Evolutionary conservation across 2,113 vertebrate species (phyloP).

Genomic region (Leptodactylus fuscus): DNA sequence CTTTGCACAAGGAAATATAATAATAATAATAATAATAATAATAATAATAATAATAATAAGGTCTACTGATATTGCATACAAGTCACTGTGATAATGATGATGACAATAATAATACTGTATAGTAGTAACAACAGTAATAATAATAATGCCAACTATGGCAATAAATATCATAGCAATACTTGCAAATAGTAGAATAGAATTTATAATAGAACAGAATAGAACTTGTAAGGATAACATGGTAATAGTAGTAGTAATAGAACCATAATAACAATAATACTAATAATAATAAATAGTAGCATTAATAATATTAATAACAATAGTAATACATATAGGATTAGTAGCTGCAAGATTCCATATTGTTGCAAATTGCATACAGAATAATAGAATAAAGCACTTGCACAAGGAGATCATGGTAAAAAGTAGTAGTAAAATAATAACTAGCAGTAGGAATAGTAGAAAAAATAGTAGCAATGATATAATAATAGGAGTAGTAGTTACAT

Average conservation of each 20-base stretch:
- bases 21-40: too few species aligned
- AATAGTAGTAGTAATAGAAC: background rate
- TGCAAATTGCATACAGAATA: too few species aligned
- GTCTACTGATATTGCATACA: background rate
- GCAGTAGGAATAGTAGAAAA: background rate
- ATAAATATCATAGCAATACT: background rate
- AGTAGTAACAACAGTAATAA: too few species aligned
- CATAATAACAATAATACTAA: background rate
- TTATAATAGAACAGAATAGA: too few species aligned
- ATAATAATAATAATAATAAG: too few species aligned
- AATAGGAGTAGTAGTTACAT: background rate
- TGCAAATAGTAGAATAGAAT: background rate
- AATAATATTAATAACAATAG: too few species aligned
- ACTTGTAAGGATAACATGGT: background rate
- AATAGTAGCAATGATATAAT: background rate
- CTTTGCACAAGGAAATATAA: background rate
- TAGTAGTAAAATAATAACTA: background rate
- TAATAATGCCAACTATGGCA: background rate
- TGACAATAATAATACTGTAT: too few species aligned
- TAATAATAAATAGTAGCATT: background rate
- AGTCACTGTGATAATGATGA: too few species aligned
- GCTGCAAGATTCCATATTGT: too few species aligned
- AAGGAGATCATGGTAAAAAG: too few species aligned
- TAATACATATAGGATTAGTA: too few species aligned
- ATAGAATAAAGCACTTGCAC: too few species aligned